Conservation (phyloP, 2,888 invertebrate species). For the Heliconius hortense region DNA sequence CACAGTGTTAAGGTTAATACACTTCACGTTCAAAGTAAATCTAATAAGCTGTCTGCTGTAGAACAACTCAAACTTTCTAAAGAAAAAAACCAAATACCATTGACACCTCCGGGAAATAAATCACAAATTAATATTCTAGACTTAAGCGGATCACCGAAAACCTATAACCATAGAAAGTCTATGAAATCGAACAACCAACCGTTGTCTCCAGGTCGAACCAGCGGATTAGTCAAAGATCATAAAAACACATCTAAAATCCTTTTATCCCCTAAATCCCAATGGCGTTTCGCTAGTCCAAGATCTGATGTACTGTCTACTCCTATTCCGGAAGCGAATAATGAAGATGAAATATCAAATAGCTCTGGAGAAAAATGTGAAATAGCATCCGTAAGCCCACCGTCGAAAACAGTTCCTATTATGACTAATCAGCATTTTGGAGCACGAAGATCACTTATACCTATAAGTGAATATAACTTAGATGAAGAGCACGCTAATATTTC, state of each 20-base stretch:
- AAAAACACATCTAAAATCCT: conserved; percentile 84
- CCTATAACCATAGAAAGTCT: conserved; percentile 84
- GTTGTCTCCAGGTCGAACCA: conserved; percentile 80
- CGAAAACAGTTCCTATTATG: conserved; percentile 74
- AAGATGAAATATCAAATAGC: conserved; percentile 87
- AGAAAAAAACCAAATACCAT: conserved; percentile 71
- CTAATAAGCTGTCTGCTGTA: conserved; percentile 87
- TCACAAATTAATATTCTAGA: conserved; percentile 85
- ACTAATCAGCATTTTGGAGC: conserved; percentile 78
- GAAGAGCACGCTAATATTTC: conserved; percentile 57
- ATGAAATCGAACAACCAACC: conserved; percentile 76
- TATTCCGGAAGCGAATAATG: conserved; percentile 91
- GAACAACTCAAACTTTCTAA: conserved; percentile 88
- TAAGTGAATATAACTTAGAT: conserved; percentile 64
- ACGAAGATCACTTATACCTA: conserved; percentile 71
- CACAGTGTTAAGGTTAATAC: conserved; percentile 86
- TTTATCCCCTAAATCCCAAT: conserved; percentile 86
- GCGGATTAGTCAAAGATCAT: conserved; percentile 75
- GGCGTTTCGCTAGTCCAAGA: conserved; percentile 88
- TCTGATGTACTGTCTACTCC: conserved; percentile 93
- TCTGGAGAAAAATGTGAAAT: conserved; percentile 79
- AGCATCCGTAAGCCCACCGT: conserved; percentile 60
- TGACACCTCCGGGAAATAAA: conserved; percentile 60
- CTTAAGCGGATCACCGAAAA: conserved; percentile 87
- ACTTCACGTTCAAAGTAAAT: conserved; percentile 79